Evolutionary conservation across 2,888 invertebrate species (phyloP).

Genomic region (Drosophila pseudotalamancana): DNA sequence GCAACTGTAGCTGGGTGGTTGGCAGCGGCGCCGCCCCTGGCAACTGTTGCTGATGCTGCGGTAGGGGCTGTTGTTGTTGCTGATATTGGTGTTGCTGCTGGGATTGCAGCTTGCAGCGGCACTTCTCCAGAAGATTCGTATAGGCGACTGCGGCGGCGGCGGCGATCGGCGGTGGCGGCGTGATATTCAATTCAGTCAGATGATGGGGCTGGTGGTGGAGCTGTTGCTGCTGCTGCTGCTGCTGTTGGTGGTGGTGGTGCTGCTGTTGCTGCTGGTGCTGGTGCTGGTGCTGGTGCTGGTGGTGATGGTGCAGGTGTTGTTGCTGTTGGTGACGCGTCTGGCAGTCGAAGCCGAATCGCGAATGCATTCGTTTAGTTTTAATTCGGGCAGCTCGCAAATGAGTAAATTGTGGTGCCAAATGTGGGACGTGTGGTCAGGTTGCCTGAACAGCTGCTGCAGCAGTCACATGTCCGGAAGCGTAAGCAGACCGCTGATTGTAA

Average conservation of each 20-base stretch:
- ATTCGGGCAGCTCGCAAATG: constrained; percentile 37
- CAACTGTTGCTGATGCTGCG: constrained; percentile 55
- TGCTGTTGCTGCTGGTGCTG: constrained; percentile 41
- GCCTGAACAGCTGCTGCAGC: constrained; percentile 29
- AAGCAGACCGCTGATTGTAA: constrained; percentile 39
- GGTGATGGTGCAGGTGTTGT: constrained; percentile 61
- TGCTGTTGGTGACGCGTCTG: constrained; percentile 73
- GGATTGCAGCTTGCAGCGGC: constrained; percentile 72
- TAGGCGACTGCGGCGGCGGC: constrained; percentile 50
- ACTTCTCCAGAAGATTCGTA: constrained; percentile 77
- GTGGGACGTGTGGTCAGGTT: background rate
- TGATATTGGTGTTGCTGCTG: constrained; percentile 37
- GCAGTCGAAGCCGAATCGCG: constrained; percentile 78
- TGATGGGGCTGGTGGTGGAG: constrained; percentile 49
- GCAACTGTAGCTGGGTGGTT: constrained; percentile 71
- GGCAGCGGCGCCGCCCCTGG: constrained; percentile 56
- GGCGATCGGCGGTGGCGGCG: constrained; percentile 35
- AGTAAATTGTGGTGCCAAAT: constrained; percentile 11
- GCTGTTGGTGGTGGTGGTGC: constrained; percentile 48
- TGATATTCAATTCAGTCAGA: constrained; percentile 51
- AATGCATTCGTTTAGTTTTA: constrained; percentile 81
- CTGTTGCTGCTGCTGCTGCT: constrained; percentile 35
- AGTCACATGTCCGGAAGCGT: constrained; percentile 42
- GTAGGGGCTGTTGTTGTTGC: constrained; percentile 39
- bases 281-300: constrained; percentile 59